Percentiles rank a stretch among this genome's conserved stretches.
phyloP scores from a whole-genome alignment of 2,797 vertebrate genomes.

The Microctenopoma lineatum region DNA sequence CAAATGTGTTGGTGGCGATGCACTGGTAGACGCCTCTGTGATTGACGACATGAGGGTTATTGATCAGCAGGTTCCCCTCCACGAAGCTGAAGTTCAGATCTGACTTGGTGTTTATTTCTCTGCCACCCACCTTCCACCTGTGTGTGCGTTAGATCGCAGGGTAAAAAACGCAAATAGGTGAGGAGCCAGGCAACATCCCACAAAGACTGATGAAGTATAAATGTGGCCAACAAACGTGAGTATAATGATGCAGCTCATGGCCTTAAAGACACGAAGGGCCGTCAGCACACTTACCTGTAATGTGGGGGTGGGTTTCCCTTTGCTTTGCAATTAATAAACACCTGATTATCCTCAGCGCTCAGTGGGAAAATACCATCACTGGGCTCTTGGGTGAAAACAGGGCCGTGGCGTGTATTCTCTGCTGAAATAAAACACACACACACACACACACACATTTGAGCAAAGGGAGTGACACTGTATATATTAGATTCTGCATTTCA shows the following conservation, averaged over 20 bases:
- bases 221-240: not conserved
- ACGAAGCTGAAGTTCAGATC: slow-evolving; percentile 89
- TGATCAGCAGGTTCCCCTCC: slow-evolving; percentile 92
- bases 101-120: slow-evolving; percentile 82
- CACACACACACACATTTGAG: slow-evolving; percentile 30
- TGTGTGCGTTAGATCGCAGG: not conserved
- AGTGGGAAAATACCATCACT: slow-evolving; percentile 89
- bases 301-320: slow-evolving; percentile 90
- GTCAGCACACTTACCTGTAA: slow-evolving; percentile 81
- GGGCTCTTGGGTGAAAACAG: slow-evolving; percentile 93
- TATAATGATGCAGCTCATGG: not conserved
- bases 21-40: slow-evolving; percentile 92
- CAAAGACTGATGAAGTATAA: slow-evolving; percentile 7
- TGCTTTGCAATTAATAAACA: slow-evolving; percentile 92
- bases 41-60: slow-evolving; percentile 86
- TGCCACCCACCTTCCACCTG: slow-evolving; percentile 93
- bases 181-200: slow-evolving; percentile 10
- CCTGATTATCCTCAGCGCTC: slow-evolving; percentile 89
- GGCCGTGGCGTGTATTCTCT: slow-evolving; percentile 88
- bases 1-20: slow-evolving; percentile 89
- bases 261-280: not conserved
- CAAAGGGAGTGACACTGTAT: slow-evolving; percentile 39
- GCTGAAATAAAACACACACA: slow-evolving; percentile 43
- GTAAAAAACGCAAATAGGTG: not conserved
- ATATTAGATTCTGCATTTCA: slow-evolving; percentile 47